These are phyloP conservation scores for Bos indicus DNA, from an alignment of 2,113 vertebrate species.

Conservation along the genomic window DNA sequence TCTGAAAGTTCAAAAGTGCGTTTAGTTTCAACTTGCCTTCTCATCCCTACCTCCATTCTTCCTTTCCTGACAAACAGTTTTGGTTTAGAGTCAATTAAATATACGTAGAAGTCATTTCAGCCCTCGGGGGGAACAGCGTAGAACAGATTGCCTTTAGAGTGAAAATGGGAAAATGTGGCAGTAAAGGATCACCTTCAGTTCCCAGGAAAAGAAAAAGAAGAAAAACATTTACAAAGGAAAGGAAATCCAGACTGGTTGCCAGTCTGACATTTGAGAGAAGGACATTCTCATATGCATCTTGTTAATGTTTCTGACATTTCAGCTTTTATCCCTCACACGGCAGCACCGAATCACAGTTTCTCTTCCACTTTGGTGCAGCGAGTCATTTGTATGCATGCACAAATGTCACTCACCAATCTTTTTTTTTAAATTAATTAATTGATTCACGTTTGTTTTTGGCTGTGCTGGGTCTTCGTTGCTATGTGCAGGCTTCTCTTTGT, in stretches of 20 bases:
- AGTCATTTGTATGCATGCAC: neutral
- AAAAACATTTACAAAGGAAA: neutral
- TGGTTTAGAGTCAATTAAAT: neutral
- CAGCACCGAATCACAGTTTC: neutral
- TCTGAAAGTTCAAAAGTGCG: neutral
- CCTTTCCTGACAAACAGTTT: neutral
- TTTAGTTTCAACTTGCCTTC: neutral
- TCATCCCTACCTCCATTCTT: neutral
- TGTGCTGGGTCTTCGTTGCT: neutral
- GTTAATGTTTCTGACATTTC: neutral
- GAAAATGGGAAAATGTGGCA: neutral
- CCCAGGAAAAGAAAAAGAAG: neutral
- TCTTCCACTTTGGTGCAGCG: neutral
- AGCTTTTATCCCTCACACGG: neutral
- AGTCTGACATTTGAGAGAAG: neutral
- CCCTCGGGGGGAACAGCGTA: neutral
- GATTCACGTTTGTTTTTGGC: neutral
- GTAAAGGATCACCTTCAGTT: neutral
- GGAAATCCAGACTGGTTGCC: neutral
- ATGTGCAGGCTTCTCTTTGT: accelerated
- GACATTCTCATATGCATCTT: neutral
- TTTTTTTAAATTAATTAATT: neutral
- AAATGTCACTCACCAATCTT: neutral
- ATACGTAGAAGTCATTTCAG: neutral
- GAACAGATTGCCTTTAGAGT: neutral